Evolutionary conservation across 2,888 invertebrate genomes (phyloP), one percentile per base, ranked within the genome.

Genomic region (Phyllotreta cruciferae): DNA sequence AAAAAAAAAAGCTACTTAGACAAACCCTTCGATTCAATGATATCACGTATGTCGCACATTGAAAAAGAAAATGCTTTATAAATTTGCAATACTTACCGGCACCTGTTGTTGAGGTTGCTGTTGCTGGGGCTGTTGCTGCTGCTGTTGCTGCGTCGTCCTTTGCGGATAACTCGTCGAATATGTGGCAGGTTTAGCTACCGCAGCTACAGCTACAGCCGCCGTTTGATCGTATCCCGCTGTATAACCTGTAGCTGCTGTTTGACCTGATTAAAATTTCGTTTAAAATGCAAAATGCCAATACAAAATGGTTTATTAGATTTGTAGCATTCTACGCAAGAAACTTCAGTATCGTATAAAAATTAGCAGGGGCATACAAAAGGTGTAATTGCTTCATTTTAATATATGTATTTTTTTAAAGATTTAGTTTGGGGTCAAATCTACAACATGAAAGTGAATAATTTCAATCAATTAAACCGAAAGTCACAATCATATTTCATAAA

Each of bases 111-210:
- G 24, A 4, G 24, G 24, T 4, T 24, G 24, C 24, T 24, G 24
- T 24, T 24, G 24, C 24, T 24, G 24, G 24, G 24, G 2, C 24
- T 24, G 24, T 4, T 24, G 24, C 24, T 24, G 24, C 4, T 24
- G 81, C 53, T 79, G 79, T 11, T 78, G 81, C 50, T 79, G 79
- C 10, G 78, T 74, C 35, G 79, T 74, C 64, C 81, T 85, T 71
- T 89, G 89, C 37, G 89, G 88, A 76, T 90, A 90, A 8, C 89
- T 87, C 7, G 89, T 87, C 7, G 90, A 89, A 74, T 89, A 88
- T 75, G 90, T 89, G 0, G 90, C 87, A 5, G 90, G 88, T 74
- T 90, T 90, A 9, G 84, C 83, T 24, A 83, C 78, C 52, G 88
- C 86, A 14, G 85, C 82, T n/a, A 83, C 64, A 45, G 64, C 82